These are phyloP conservation scores for Aplocera efformata DNA, from an alignment of 2,888 invertebrate species.

Conservation along the genomic window DNA sequence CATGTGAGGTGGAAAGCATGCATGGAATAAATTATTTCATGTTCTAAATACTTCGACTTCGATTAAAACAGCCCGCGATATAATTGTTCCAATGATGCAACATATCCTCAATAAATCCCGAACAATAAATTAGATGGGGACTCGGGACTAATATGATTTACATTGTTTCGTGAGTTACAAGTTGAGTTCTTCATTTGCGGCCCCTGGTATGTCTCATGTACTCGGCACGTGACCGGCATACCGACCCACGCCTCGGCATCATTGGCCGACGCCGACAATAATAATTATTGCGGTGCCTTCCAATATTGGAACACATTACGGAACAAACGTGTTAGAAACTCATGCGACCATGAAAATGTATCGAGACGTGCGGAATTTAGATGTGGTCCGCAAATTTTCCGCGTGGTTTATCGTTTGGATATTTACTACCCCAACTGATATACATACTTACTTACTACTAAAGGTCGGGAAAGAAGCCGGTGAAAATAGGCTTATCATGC, in stretches of 20 bases:
- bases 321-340: conserved; percentile 18
- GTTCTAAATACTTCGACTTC: no score
- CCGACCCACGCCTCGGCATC: conserved; percentile 23
- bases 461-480: no score
- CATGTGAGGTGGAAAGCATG: no score
- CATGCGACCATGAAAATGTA: conserved; percentile 19
- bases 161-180: conserved; percentile 18
- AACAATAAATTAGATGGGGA: background rate
- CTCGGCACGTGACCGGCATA: conserved; percentile 59
- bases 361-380: conserved; percentile 12
- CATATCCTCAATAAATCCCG: background rate
- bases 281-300: conserved; percentile 32
- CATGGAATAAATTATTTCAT: no score
- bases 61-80: no score
- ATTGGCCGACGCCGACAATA: conserved; percentile 36
- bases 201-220: conserved; percentile 60
- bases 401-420: conserved; percentile 1
- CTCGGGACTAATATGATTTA: conserved; percentile 7
- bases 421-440: conserved; percentile 1
- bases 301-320: conserved; percentile 25
- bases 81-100: no score
- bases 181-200: conserved; percentile 52
- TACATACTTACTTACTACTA: no score
- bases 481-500: no score
- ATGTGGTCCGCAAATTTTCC: conserved; percentile 8